Conservation (phyloP, 2,113 vertebrate species). For the Lamprologus tigripictilis region DNA sequence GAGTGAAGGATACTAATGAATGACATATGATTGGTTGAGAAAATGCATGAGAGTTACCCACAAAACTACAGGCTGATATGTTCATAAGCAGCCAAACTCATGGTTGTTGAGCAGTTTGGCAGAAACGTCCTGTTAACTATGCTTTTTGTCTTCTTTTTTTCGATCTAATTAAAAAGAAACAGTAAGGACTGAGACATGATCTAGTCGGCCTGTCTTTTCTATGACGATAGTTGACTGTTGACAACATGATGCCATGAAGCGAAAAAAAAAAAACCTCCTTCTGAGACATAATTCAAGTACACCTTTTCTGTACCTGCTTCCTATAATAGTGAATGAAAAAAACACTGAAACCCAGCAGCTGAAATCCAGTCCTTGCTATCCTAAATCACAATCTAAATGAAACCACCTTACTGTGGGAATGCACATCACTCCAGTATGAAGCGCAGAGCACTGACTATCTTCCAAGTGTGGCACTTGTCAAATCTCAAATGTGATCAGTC, state of each 20-base stretch:
- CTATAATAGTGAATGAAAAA: not conserved
- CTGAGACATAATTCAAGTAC: not conserved
- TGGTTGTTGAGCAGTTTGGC: not conserved
- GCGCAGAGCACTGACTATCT: not conserved
- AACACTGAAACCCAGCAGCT: not conserved
- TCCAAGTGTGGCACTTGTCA: not conserved
- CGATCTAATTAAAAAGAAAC: not conserved
- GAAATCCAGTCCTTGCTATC: not conserved
- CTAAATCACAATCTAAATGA: not conserved
- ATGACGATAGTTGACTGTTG: not conserved
- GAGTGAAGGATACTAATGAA: not conserved
- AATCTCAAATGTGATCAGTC: not conserved
- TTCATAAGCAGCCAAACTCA: not conserved
- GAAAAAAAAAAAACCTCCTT: accelerated
- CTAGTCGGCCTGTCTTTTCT: not conserved
- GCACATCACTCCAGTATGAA: not conserved
- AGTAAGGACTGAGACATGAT: not conserved
- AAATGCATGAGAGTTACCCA: not conserved
- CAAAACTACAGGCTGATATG: not conserved
- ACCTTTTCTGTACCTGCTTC: not conserved
- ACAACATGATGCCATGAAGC: not conserved
- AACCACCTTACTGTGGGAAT: not conserved
- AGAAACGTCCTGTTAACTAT: not conserved
- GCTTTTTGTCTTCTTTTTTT: not conserved
- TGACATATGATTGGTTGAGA: not conserved